Conservation (phyloP, 1,140 invertebrate species). For the Lysiphlebus fabarum region DNA sequence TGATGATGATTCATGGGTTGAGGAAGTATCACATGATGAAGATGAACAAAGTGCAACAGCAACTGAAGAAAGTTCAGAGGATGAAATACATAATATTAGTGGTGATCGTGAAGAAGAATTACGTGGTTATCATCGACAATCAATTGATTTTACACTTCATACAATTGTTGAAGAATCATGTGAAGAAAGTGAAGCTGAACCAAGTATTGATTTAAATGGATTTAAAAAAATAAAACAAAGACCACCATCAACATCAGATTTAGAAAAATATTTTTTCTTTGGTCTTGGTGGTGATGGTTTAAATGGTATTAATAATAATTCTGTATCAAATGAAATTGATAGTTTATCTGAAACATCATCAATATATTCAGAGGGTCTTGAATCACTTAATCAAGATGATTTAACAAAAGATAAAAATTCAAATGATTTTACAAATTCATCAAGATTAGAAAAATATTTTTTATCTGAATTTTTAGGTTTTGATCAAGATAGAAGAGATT, state of each 20-base stretch:
- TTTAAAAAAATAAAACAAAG: constrained; percentile 55
- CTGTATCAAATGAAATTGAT: constrained; percentile 58
- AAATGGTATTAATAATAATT: constrained; percentile 1
- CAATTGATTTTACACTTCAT: constrained; percentile 85
- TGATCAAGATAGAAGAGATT: constrained; percentile 66
- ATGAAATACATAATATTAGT: constrained; percentile 50
- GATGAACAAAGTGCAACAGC: constrained; percentile 58
- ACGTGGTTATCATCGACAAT: constrained; percentile 72
- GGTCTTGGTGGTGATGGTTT: constrained; percentile 69
- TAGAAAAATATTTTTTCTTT: constrained; percentile 91
- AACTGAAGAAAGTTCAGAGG: constrained; percentile 58
- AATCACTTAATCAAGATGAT: constrained; percentile 61
- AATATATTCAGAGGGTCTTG: constrained; percentile 77
- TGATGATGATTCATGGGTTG: constrained; percentile 84
- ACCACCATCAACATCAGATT: constrained; percentile 72
- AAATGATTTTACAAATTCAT: constrained; percentile 72
- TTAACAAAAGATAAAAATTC: constrained; percentile 51
- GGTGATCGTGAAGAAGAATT: constrained; percentile 77
- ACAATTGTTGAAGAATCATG: constrained; percentile 93
- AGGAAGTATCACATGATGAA: constrained; percentile 75
- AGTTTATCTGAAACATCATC: constrained; percentile 83
- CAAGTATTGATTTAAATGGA: constrained; percentile 47
- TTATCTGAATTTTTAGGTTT: constrained; percentile 81
- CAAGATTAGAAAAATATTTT: constrained; percentile 87
- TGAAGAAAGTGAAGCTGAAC: constrained; percentile 81